Base-by-base conservation (phyloP, 2,797 vertebrate species). In the Tinamus major region DNA sequence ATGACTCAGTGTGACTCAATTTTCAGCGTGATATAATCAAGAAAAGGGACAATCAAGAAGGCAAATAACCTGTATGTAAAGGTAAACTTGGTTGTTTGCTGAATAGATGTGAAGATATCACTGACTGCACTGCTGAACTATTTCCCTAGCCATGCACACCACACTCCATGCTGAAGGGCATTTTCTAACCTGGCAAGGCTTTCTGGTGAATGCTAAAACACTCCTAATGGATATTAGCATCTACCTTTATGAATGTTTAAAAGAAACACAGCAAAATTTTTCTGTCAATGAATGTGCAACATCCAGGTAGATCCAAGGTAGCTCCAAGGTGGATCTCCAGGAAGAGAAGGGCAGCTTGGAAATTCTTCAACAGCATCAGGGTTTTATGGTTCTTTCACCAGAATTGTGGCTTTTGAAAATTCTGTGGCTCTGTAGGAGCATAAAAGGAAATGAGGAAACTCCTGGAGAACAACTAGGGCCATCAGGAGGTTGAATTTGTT, bases 281-380 rank as follows among this genome's bases (percentile, higher is more conserved):
- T 29, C 12, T 80, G 29, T 37, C 41, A 46, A 8, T 61, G 23
- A 84, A 58, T 6, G 10, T 9, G 27, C 21, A 79, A 64, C 2
- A 64, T 35, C 7, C 9, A 55, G 21, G 31, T 17, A 85, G 20
- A 21, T 48, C 46, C 46, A 48, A 48, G 44, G 44, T 46, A 33
- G 20, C 59, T 83, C 0, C 2, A 79, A 48, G 4, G 18, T 18
- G 37, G 16, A 48, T 56, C 18, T 89, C 19, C 24, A 6, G 29
- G 18, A 2, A 72, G 8, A 70, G 0, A n/a, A 2, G 29, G 35
- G 20, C 18, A 82, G 13, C 46, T 51, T 13, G 2, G 6, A 5
- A 14, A 69, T 68, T 68, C 6, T 46, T 81, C 59, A 79, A 6
- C 27, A 68, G 19, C 3, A 33, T 41, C 16, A 48, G 41, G 15